These are phyloP conservation scores for Sandelia bainsii DNA, from an alignment of 2,797 vertebrate species.

Conservation along the genomic window DNA sequence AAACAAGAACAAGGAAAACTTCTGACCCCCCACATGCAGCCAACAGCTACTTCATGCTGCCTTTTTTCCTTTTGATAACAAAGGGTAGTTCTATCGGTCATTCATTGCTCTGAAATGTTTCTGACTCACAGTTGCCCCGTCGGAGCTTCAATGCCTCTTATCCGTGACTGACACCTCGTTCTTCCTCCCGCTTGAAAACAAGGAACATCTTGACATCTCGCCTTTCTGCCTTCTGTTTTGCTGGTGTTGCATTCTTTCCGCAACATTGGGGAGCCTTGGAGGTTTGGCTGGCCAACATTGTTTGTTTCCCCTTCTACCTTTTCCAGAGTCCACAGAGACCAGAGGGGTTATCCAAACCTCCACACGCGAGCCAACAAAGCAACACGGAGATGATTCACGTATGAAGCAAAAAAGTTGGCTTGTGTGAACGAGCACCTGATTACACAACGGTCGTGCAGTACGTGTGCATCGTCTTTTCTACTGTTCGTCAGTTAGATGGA, in stretches of 20 bases:
- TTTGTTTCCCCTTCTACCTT: slow-evolving; percentile 61
- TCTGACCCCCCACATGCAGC: slow-evolving; percentile 37
- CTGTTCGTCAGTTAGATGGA: not conserved
- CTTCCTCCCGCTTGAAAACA: slow-evolving; percentile 33
- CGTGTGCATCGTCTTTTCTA: not conserved
- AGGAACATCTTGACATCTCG: slow-evolving; percentile 57
- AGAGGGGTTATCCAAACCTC: slow-evolving; percentile 50
- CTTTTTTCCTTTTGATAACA: slow-evolving; percentile 35
- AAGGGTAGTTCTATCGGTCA: slow-evolving; percentile 17
- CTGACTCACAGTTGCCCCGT: slow-evolving; percentile 77
- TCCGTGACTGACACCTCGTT: slow-evolving; percentile 56
- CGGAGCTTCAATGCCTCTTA: slow-evolving; percentile 35
- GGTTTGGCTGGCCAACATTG: slow-evolving; percentile 58
- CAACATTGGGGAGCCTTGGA: slow-evolving; percentile 64
- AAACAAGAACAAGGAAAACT: slow-evolving; percentile 54
- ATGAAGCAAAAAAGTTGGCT: slow-evolving; percentile 34
- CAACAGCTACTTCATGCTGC: slow-evolving; percentile 24
- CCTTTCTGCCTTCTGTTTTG: slow-evolving; percentile 57
- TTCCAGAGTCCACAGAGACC: slow-evolving; percentile 64
- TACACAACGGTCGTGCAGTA: slow-evolving; percentile 24
- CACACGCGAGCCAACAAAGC: not conserved
- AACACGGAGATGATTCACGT: slow-evolving; percentile 27
- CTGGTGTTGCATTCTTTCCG: slow-evolving; percentile 75
- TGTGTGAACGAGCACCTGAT: slow-evolving; percentile 49
- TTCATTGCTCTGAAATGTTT: slow-evolving; percentile 32